Evolutionary conservation across 2,888 invertebrate genomes (phyloP), one percentile per base, ranked within the genome.

Genomic region (Pterostichus niger): DNA sequence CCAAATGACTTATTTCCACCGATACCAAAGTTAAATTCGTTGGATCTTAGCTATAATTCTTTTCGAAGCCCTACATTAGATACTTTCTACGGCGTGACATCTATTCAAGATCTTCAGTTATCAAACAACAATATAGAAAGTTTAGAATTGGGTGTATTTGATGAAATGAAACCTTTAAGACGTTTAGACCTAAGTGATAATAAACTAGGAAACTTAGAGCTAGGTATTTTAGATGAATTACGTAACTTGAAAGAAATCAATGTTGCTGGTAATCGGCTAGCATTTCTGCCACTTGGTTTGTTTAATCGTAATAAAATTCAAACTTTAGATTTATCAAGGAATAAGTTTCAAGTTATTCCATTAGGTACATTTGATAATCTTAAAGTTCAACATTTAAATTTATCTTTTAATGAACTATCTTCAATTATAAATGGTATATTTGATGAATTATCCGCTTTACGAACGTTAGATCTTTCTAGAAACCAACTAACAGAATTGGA

Each of bases 1-100:
- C 64, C 64, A 40, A 64, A 64, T 35, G 64, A 64, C 7, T 35
- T 64, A 13, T 64, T 64, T 35, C 64, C 64, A 33, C 33, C 64
- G 10, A 35, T 64, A 13, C 35, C 64, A 6, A 33, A 64, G 4
- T 35, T 64, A 13, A 11, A n/a, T 5, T 6, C n/a, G 6, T 35
- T 64, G 35, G 13, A 35, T 6, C 35, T 64, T 6, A 64, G 35
- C 35, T 31, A 64, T 35, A 64, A 64, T 33, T n/a, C 33, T 13
- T 64, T 64, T 31, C 11, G 64, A 35, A 64, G 11, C 33, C 64
- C 64, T 11, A 64, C 64, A 13, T 13, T 64, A 2, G 64, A 64
- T 64, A 64, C 64, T 10, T 64, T 64, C 31, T 64, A 64, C 31
- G 64, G 64, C 3, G 33, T 7, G n/a, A 64, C 6, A 33, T 6